Evolutionary conservation across 92 coral and sea anemone species (phyloP).

Genomic region (Epizoanthus fatuus): DNA sequence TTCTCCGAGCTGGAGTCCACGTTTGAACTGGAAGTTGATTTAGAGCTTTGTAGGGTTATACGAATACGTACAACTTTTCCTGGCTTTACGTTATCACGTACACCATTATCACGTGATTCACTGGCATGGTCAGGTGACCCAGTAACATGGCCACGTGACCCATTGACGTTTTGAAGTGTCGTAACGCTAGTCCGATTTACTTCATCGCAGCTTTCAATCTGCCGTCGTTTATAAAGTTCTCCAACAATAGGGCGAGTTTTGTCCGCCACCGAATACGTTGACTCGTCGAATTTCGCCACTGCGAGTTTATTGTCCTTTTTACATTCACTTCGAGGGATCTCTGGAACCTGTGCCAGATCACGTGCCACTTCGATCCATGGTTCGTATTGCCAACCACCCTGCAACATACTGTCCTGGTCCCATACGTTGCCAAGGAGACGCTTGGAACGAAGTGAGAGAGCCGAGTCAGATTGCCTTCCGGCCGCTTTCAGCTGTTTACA

Average conservation of each 20-base stretch:
- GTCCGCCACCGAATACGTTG: neutral
- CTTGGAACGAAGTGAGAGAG: neutral
- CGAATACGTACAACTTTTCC: conserved; percentile 31
- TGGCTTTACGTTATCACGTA: neutral
- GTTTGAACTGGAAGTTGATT: conserved; percentile 17
- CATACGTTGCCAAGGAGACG: conserved; percentile 38
- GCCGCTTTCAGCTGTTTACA: conserved; percentile 34
- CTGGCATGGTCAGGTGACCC: neutral
- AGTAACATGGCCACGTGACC: neutral
- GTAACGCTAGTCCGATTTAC: neutral
- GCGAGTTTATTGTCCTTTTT: neutral
- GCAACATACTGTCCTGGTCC: neutral
- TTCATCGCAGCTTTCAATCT: neutral
- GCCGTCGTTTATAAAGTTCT: neutral
- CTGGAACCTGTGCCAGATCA: neutral
- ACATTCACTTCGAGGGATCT: neutral
- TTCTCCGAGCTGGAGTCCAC: neutral
- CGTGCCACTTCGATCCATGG: conserved; percentile 21
- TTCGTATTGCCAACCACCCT: conserved; percentile 2
- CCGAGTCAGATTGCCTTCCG: conserved; percentile 5
- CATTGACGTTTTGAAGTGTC: neutral
- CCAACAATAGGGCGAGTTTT: neutral
- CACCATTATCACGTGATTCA: neutral
- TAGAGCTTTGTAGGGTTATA: conserved; percentile 41
- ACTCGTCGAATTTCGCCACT: neutral